Evolutionary conservation across 2,888 invertebrate species (phyloP).

Genomic region (Lasioglossum leucozonium): DNA sequence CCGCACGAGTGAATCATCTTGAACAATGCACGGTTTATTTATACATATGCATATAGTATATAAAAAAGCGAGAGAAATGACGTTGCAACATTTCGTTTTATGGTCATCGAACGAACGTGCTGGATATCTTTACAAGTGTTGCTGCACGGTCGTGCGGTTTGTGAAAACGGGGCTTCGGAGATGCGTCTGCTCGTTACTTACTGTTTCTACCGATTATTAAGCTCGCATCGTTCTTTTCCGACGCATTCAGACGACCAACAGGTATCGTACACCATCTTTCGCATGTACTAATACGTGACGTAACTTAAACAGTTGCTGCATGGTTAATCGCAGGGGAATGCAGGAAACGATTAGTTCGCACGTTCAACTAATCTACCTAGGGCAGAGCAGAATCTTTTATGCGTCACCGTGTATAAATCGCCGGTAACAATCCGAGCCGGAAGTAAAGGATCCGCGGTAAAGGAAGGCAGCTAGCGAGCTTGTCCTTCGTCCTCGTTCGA

Average conservation of each 20-base stretch:
- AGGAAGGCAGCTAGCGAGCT: not conserved
- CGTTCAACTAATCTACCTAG: not conserved
- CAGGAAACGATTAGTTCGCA: not conserved
- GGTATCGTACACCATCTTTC: not conserved
- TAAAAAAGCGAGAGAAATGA: not conserved
- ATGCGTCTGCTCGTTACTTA: too few relatives aligned
- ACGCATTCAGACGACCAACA: not conserved
- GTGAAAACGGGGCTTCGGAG: too few relatives aligned
- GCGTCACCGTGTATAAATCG: not conserved
- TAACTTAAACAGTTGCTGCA: not conserved
- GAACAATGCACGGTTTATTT: too few relatives aligned
- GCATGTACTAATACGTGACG: not conserved
- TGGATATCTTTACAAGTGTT: too few relatives aligned
- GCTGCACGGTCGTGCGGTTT: too few relatives aligned
- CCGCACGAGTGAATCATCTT: too few relatives aligned
- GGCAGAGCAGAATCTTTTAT: not conserved
- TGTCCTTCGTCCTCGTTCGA: not conserved
- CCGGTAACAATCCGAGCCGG: not conserved
- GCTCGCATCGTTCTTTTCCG: not conserved
- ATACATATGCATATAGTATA: too few relatives aligned
- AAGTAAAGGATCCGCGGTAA: not conserved
- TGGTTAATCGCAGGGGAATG: not conserved
- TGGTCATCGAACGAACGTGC: too few relatives aligned
- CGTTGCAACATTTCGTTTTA: too few relatives aligned
- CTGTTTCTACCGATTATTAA: not conserved